Conservation (phyloP, 2,797 vertebrate genomes). For the Malacoctenus gilli region DNA sequence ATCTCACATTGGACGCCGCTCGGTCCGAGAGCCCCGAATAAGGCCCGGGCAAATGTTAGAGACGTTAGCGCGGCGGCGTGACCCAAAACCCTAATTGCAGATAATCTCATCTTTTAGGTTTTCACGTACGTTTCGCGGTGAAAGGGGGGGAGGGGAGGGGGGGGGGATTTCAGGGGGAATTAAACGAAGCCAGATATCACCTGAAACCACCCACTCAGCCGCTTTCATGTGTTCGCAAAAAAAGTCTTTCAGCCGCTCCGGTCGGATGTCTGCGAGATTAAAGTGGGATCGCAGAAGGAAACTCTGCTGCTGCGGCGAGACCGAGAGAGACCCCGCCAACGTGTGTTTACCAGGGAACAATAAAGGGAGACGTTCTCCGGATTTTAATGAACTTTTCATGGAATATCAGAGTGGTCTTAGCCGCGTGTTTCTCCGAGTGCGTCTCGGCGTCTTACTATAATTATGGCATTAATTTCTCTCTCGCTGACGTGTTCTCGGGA, state of each 20-base stretch:
- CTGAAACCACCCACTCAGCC: slow-evolving; percentile 39
- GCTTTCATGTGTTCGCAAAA: slow-evolving; percentile 27
- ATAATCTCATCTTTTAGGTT: slow-evolving; percentile 41
- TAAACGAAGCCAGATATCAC: slow-evolving; percentile 40
- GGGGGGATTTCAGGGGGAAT: slow-evolving; percentile 18
- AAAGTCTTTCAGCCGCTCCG: slow-evolving; percentile 25
- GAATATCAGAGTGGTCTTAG: slow-evolving; percentile 1
- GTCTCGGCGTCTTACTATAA: slow-evolving; percentile 2
- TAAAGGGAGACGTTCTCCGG: neutral
- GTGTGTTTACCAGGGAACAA: slow-evolving; percentile 1
- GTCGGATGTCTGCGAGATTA: slow-evolving; percentile 20
- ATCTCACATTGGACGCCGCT: slow-evolving; percentile 20
- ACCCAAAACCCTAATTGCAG: slow-evolving; percentile 35
- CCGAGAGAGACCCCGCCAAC: slow-evolving; percentile 18
- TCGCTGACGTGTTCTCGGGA: neutral
- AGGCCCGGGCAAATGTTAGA: slow-evolving; percentile 38
- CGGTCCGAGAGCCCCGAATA: slow-evolving; percentile 25
- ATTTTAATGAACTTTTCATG: slow-evolving; percentile 4
- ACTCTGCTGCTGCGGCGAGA: slow-evolving; percentile 7
- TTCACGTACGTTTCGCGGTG: slow-evolving; percentile 18
- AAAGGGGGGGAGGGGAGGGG: neutral
- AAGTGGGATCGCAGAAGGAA: neutral
- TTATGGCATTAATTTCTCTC: neutral
- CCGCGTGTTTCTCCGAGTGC: slow-evolving; percentile 2
- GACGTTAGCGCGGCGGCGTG: slow-evolving; percentile 33